phyloP scores from a whole-genome alignment of 2,113 vertebrate genomes.

The Suricata suricatta region DNA sequence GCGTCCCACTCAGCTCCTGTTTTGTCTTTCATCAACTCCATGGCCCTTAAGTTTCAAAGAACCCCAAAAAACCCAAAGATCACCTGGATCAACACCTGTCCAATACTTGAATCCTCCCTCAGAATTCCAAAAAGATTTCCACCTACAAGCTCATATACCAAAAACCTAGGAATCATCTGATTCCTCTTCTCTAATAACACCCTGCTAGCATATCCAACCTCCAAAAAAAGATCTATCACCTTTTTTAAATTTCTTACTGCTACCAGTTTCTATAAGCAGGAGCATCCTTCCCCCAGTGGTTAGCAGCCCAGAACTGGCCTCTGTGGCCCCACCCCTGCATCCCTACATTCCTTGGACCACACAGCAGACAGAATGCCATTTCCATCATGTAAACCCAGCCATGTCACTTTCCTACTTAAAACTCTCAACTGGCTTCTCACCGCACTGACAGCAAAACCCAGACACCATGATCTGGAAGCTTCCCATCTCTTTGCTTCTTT shows the following conservation, averaged over 20 bases:
- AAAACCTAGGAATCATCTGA: background rate
- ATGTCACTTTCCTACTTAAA: background rate
- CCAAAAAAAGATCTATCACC: background rate
- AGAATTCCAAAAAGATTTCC: background rate
- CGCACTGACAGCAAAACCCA: background rate
- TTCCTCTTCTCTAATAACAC: background rate
- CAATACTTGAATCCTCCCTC: background rate
- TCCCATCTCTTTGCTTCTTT: background rate
- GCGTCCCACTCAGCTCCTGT: background rate
- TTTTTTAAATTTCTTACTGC: background rate
- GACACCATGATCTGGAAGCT: background rate
- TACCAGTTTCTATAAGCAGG: background rate
- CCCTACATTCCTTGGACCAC: background rate
- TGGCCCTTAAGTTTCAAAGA: background rate
- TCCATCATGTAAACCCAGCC: background rate
- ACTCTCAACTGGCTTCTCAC: background rate
- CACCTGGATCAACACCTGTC: background rate
- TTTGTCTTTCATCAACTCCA: background rate
- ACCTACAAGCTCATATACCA: background rate
- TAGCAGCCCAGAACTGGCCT: background rate
- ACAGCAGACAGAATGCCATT: background rate
- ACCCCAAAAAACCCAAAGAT: background rate
- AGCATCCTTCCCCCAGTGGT: background rate
- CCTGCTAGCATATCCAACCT: background rate
- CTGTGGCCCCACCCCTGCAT: background rate